Evolutionary conservation across 2,113 vertebrate genomes (phyloP), one percentile per base, ranked within the genome.

Genomic region (Ceyx cyanopectus): DNA sequence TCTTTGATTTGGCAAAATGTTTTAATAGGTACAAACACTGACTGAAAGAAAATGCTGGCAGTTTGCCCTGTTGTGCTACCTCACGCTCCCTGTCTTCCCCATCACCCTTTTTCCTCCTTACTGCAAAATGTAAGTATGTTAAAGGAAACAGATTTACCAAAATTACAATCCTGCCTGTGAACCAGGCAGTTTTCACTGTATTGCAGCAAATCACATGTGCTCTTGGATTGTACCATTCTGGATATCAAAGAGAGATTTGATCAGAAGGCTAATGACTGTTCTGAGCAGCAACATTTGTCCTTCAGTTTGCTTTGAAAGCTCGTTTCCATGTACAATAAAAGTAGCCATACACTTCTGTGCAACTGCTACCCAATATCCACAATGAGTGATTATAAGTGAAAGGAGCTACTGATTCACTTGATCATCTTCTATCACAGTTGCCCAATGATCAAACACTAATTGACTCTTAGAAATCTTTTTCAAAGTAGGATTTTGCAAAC

Each of bases 391-490:
- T 92, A 57, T 82, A 79, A 93, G 43, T 93, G 93, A 96, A 96
- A 97, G 92, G 72, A 96, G 19, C 88, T 89, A 93, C 91, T 88
- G 85, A 96, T 96, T 95, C 95, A 93, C 51, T 85, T 90, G 32
- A 69, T 93, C 84, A 78, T 95, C 81, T 96, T 96, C 95, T 96
- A 77, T 91, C 93, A 80, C 91, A 96, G 85, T 94, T 92, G 91
- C 72, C 79, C 86, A 89, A 78, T 88, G 88, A 85, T 82, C 76
- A 95, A 94, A 92, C 63, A 92, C 81, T 79, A 91, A 94, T 46
- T 0, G 0, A 88, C 57, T 87, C 90, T 95, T 94, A 93, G 89
- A 96, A 94, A 95, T 83, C 58, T 74, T 87, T 92, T 92, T 93
- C 80, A 94, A 89, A 96, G 87, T 75, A 80, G 45, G 78, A 66